Evolutionary conservation across 2,797 vertebrate genomes (phyloP), one percentile per base, ranked within the genome.

Genomic region (Sebastes diploproa): DNA sequence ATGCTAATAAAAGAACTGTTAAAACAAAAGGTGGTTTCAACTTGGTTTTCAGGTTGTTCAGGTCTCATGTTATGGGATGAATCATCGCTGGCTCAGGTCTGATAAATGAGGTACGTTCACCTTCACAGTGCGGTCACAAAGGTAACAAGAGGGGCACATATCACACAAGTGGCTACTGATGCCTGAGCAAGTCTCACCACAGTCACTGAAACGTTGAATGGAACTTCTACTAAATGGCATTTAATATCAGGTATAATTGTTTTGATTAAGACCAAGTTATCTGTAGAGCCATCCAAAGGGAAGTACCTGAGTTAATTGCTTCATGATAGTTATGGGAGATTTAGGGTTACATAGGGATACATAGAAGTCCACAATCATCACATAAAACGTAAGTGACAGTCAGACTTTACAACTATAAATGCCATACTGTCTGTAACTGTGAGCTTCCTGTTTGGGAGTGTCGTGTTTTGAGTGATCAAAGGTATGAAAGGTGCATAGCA

Each of bases 401-500:
- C 36, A 77, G n/a, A 56, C 23, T 27, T 67, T 3, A 42, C 8
- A 67, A 70, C 32, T 29, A 16, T 10, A 30, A 62, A 83, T 30
- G 30, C 11, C 42, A n/a, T 1, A 27, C 5, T 52, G 54, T 34
- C 60, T 67, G 68, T 46, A 29, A 32, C n/a, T 4, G 10, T 20
- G 18, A 77, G 36, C 13, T 34, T 65, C 52, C 72, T 75, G n/a
- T 12, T 4, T 80, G 83, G 94, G 92, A 75, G 91, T 91, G 92
- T 7, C 80, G 0, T 55, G 75, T 72, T 66, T 63, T 68, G 32
- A 16, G 12, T 12, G 42, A 77, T 72, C 32, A 74, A 68, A 92
- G 75, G 86, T 86, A 92, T 93, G 88, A 88, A 81, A 64, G 32
- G 66, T 80, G 66, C 90, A 87, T 93, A 91, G 81, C 90, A 80